Base-by-base conservation (phyloP, 2,113 vertebrate species). In the Felis chaus region DNA sequence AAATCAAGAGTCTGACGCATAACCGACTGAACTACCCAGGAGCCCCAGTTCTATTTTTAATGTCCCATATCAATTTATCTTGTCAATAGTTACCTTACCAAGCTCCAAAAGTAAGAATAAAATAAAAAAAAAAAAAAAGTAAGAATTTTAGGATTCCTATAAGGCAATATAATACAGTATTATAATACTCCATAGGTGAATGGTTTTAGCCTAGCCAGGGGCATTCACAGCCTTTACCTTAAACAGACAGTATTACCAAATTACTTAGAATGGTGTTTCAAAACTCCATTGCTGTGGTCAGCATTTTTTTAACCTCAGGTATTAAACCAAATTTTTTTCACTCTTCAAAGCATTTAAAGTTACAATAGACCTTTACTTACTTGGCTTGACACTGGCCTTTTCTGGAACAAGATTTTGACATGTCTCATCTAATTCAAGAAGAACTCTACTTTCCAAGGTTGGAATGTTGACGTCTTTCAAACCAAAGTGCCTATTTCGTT, bases 401-500 rank as follows among this genome's bases (percentile, higher is more conserved):
- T 97, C 98, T 5, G 96, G 94, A 76, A 83, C 66, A 41, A 91
- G 55, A 0, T 19, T 33, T 29, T 98, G 98, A 19, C n/a, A 81
- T 0, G 25, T 71, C 89, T 98, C 98, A 10, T 98, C 93, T 53
- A 97, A 93, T 1, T 96, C 95, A 91, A 97, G 27, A 88, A 96
- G 97, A 6, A 96, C 97, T 79, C 92, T 98, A 0, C 88, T 94
- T 61, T 98, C 98, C 31, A 98, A 89, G 14, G 57, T 78, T 81
- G 98, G 98, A 3, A 98, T 63, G 0, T 98, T 99, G 97, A 95
- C 97, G 80, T 99, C 98, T 74, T 95, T 96, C 97, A 99, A 80
- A 9, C 99, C 99, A 3, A 99, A 98, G 57, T 98, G 99, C 36
- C 99, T 98, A 85, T 99, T 99, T n/a, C 98, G 98, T 31, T 99